Evolutionary conservation across 2,797 vertebrate genomes (phyloP), one percentile per base, ranked within the genome.

Genomic region (Tinamus major): DNA sequence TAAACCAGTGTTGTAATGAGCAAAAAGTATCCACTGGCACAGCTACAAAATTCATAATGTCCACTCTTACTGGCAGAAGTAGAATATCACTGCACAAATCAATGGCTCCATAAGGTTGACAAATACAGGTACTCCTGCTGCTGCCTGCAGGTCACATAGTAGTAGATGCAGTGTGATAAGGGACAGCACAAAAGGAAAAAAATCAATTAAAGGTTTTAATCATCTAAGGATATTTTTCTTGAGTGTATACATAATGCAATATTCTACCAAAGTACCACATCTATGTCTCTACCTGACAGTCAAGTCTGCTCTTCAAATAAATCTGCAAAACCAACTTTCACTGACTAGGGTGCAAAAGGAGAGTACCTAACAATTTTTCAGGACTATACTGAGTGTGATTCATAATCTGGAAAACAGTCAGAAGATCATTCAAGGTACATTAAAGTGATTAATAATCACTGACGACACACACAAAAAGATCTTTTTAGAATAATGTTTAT

Each of bases 11-110:
- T 19, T 56, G 55, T n/a, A 19, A 18, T 56, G 31, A 56, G 31
- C 29, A 56, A 56, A 56, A 56, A 76, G 42, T 0, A 0, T 39
- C 63, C 29, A 81, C 29, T 49, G 62, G 15, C 4, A 1, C 29
- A 61, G 29, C 33, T 51, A 51, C 5, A 82, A 70, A 76, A 92
- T 16, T 74, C 16, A 51, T 70, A n/a, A 71, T 16, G 12, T 6
- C 6, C 13, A 26, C 51, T 88, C 79, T 39, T 59, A 58, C 39
- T 27, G 18, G 15, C 39, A 65, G 63, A 67, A 93, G 2, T 4
- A 81, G 13, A 79, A 6, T 9, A 82, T 21, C 24, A 42, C 12
- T 48, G 5, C 15, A 87, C 39, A 56, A 74, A 65, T 1, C 0
- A 23, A 8, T 21, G 51, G 29, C 63, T 79, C 41, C 63, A 33